Evolutionary conservation across 2,113 vertebrate genomes (phyloP).

Genomic region (Bombycilla garrulus): DNA sequence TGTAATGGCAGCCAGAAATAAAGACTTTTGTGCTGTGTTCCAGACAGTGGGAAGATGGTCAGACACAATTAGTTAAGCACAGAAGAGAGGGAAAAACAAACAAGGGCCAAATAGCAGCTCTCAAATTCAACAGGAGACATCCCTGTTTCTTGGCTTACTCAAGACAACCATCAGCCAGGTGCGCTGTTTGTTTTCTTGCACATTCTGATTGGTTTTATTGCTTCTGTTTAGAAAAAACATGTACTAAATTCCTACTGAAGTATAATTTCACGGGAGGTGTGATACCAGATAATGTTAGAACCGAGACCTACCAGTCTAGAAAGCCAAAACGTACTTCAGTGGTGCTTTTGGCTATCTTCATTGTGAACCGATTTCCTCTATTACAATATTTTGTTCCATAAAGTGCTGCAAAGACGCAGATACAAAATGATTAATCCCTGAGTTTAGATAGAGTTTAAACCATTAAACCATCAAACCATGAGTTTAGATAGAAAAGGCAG

Average conservation of each 20-base stretch:
- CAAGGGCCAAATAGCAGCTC: accelerated
- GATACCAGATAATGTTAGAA: background rate
- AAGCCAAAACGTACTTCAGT: background rate
- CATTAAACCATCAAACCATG: too few relatives aligned
- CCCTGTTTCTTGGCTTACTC: background rate
- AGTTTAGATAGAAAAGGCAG: background rate
- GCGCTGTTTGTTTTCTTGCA: background rate
- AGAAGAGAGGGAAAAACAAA: background rate
- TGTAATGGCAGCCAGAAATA: background rate
- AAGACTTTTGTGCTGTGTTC: background rate
- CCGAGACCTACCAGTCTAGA: background rate
- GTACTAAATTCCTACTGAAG: background rate
- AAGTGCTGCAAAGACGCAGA: background rate
- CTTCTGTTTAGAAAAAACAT: background rate
- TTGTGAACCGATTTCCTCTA: background rate
- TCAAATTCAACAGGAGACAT: background rate
- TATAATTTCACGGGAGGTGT: background rate
- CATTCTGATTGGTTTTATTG: background rate
- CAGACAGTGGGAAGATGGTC: background rate
- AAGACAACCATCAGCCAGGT: background rate
- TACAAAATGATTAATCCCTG: background rate
- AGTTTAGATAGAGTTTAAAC: background rate
- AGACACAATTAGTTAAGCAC: background rate
- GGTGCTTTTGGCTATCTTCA: background rate
- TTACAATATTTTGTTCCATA: background rate